These are phyloP conservation scores for Heliocidaris erythrogramma DNA, from an alignment of 35 echinoderm and acorn worm genomes.

Conservation along the genomic window DNA sequence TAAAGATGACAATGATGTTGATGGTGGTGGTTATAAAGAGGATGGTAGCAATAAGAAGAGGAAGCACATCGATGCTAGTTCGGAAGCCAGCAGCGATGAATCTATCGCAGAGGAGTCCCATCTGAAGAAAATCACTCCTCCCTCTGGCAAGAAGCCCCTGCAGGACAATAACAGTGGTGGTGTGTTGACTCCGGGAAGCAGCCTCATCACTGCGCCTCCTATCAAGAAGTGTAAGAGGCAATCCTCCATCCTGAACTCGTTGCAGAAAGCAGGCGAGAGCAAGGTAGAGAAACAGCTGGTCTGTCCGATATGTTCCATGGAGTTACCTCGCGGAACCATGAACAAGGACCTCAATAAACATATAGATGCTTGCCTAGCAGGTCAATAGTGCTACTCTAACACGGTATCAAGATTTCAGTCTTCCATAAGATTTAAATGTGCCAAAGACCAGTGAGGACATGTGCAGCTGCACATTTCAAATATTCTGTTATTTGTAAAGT, in stretches of 20 bases:
- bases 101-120: background rate
- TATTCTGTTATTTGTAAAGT: too few species aligned
- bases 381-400: background rate
- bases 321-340: conserved; percentile 54
- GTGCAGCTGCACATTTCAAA: too few species aligned
- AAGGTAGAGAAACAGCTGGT: conserved; percentile 46
- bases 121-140: background rate
- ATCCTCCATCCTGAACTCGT: conserved; percentile 40
- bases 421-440: background rate
- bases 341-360: conserved; percentile 76
- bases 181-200: background rate
- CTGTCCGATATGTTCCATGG: conserved; percentile 76
- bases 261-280: conserved; percentile 39
- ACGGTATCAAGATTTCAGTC: background rate
- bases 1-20: conserved; percentile 26
- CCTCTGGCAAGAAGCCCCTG: conserved; percentile 16
- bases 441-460: too few species aligned
- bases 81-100: conserved; percentile 17
- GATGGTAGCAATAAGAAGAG: background rate
- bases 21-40: background rate
- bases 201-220: background rate
- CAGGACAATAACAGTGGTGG: conserved; percentile 21
- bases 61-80: background rate
- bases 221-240: conserved; percentile 60
- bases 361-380: conserved; percentile 71